A percentile compares a stretch with the other conserved stretches of the same genome.
These are phyloP conservation scores for Delia radicum DNA, from an alignment of 1,140 invertebrate species.

Conservation along the genomic window DNA sequence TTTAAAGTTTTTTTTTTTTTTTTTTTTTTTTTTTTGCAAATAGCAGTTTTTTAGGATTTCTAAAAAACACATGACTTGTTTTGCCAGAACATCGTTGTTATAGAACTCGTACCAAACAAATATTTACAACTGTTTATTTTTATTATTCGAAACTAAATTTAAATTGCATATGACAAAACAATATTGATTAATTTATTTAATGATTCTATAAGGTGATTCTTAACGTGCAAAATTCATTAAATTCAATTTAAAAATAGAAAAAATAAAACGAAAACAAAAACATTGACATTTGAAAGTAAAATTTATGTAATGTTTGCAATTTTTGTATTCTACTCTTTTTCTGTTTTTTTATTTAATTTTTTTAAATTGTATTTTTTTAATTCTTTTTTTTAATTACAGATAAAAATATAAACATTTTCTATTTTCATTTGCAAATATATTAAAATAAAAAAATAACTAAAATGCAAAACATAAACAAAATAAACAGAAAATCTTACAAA, in stretches of 20 bases:
- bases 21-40: no score
- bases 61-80: no score
- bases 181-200: background rate
- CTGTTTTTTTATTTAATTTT: background rate
- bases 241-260: background rate
- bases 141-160: no score
- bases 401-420: background rate
- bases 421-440: background rate
- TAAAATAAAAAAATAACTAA: background rate
- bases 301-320: constrained; percentile 11
- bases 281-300: constrained; percentile 24
- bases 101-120: no score
- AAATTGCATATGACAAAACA: background rate
- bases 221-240: background rate
- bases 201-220: background rate
- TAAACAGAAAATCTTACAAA: background rate
- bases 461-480: background rate
- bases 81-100: no score
- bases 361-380: background rate
- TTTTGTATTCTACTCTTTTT: background rate
- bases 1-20: no score
- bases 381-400: background rate
- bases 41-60: no score
- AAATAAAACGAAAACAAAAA: background rate
- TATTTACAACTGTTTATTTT: no score